Conservation (phyloP, 2,888 invertebrate genomes). For the Apamea monoglypha region DNA sequence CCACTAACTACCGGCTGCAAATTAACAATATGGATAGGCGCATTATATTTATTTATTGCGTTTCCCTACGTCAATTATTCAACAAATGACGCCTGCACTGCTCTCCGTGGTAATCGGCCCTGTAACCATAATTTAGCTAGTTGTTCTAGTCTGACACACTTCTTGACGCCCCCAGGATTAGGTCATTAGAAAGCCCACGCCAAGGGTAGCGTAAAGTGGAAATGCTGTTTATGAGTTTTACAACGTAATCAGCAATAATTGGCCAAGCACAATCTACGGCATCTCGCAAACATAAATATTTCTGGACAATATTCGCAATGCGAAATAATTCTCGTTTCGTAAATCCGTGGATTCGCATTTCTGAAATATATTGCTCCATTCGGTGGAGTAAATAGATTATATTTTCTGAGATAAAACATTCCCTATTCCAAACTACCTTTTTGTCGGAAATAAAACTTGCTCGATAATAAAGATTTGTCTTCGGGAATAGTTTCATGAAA, state of each 20-base stretch:
- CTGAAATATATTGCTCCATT: conserved; percentile 44
- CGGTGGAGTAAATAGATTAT: conserved; percentile 36
- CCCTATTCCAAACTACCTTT: conserved; percentile 29
- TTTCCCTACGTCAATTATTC: conserved; percentile 74
- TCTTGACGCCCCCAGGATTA: conserved; percentile 75
- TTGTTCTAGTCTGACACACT: conserved; percentile 69
- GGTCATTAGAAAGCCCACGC: conserved; percentile 75
- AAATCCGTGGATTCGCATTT: conserved; percentile 43
- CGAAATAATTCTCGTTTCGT: conserved; percentile 46
- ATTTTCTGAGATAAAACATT: conserved; percentile 41
- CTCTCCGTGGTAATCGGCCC: conserved; percentile 74
- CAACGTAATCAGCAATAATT: conserved; percentile 51
- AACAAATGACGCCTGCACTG: conserved; percentile 75
- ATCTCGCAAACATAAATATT: conserved; percentile 43
- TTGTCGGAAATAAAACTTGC: conserved; percentile 38
- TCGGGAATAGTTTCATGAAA: conserved; percentile 35
- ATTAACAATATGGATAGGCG: conserved; percentile 42
- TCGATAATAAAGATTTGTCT: conserved; percentile 47
- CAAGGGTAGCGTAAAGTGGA: conserved; percentile 52
- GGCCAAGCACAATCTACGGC: conserved; percentile 33
- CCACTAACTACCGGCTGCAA: conserved; percentile 25
- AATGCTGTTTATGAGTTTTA: conserved; percentile 46
- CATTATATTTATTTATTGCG: conserved; percentile 59
- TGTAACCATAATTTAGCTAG: conserved; percentile 73
- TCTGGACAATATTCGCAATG: conserved; percentile 43